Evolutionary conservation across 2,888 invertebrate genomes (phyloP).

Genomic region (Tineola bisselliella): DNA sequence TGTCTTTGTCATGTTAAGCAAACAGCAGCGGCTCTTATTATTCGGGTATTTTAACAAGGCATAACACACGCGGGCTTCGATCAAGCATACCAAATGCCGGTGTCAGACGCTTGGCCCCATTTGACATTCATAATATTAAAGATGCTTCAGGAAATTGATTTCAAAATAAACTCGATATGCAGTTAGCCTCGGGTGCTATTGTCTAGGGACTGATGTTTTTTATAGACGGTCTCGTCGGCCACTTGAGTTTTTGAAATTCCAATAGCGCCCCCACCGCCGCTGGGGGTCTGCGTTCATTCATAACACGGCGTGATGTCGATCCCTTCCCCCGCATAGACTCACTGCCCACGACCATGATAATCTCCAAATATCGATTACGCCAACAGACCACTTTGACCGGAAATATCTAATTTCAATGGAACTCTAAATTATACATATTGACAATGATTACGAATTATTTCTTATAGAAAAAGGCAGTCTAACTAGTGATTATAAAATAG

Average conservation of each 20-base stretch:
- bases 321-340: conserved; percentile 14
- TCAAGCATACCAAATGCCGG: not conserved
- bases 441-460: not conserved
- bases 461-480: too few relatives aligned
- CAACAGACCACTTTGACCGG: conserved; percentile 6
- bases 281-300: conserved; percentile 59
- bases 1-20: conserved; percentile 61
- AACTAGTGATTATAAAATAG: too few relatives aligned
- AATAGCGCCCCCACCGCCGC: conserved; percentile 24
- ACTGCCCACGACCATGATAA: not conserved
- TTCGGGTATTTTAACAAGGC: conserved; percentile 62
- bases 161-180: conserved; percentile 23
- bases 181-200: conserved; percentile 30
- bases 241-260: conserved; percentile 64
- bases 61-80: conserved; percentile 28
- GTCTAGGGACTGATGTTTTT: conserved; percentile 47
- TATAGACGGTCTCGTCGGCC: conserved; percentile 39
- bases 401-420: not conserved
- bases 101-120: not conserved
- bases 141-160: conserved; percentile 11
- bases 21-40: conserved; percentile 47
- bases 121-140: not conserved
- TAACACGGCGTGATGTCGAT: conserved; percentile 48
- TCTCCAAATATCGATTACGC: not conserved
- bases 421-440: not conserved